Evolutionary conservation across 2,113 vertebrate species (phyloP), one percentile per base, ranked within the genome.

Genomic region (Paradoxurus hermaphroditus): DNA sequence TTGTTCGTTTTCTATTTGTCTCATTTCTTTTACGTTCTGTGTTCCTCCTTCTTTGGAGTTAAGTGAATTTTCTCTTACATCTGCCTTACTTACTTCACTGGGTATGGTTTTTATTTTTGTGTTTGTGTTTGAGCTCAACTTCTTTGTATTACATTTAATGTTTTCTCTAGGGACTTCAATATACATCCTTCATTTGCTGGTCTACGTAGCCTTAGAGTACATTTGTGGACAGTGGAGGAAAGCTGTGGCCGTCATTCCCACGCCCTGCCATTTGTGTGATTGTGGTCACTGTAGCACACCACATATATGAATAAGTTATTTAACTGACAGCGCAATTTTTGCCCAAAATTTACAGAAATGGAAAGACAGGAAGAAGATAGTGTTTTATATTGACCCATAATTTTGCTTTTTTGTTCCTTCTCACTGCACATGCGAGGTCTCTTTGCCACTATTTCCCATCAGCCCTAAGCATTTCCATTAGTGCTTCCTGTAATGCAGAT

Each of bases 161-260:
- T 56, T 81, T 9, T 6, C 51, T 56, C 78, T 1, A 4, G n/a
- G 51, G 51, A 81, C 4, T 36, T 27, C 7, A 15, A 1, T 15
- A 4, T 27, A 2, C 51, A 15, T 15, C 49, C 51, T 36, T n/a
- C 4, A 36, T 39, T 8, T 4, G 34, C 49, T 31, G 4, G 31
- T 36, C 3, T 13, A 23, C 77, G 23, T 7, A 1, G 6, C 36
- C 31, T 34, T 34, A 3, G 10, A 5, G 3, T 12, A 4, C 31
- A 11, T 12, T 11, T 51, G 75, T 5, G 29, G 13, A 4, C n/a
- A 9, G 18, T 19, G 67, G 29, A 14, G 29, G 12, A 14, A 14
- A 1, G 27, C 25, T 7, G 44, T 3, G 18, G 4, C 10, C 19
- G 6, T 29, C 25, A 36, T n/a, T 63, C 65, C 65, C 10, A 18